Percentiles rank a stretch among this genome's conserved stretches.
Conservation (phyloP, 2,888 invertebrate genomes). For the Eudasyphora cyanicolor region DNA sequence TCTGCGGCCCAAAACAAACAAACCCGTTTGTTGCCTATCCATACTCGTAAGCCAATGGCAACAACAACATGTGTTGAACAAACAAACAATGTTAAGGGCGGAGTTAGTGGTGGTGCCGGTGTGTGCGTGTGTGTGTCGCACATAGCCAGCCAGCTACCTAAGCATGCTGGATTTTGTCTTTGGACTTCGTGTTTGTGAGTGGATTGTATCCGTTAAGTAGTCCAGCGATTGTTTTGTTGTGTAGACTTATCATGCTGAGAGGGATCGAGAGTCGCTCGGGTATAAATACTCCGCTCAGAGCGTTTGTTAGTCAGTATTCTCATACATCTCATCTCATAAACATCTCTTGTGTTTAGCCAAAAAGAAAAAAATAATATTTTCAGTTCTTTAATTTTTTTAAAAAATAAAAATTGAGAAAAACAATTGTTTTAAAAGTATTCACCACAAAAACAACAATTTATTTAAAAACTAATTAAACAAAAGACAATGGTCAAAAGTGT, state of each 20-base stretch:
- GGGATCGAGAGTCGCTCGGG: conserved; percentile 63
- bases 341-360: conserved; percentile 4
- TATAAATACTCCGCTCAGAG: conserved; percentile 74
- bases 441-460: conserved; percentile 21
- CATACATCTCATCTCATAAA: conserved; percentile 67
- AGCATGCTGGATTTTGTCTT: too few species aligned
- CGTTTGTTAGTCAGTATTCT: conserved; percentile 73
- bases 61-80: not conserved
- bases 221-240: conserved; percentile 36
- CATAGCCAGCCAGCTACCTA: conserved; percentile 50
- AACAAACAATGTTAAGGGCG: conserved; percentile 48
- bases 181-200: conserved; percentile 30
- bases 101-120: conserved; percentile 35
- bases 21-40: too few species aligned
- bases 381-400: too few species aligned
- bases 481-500: conserved; percentile 77
- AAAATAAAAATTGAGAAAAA: not conserved
- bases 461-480: conserved; percentile 54
- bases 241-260: conserved; percentile 64
- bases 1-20: conserved; percentile 55
- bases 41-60: not conserved
- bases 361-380: too few species aligned
- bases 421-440: conserved; percentile 9
- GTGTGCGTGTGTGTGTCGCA: not conserved
- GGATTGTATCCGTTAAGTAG: conserved; percentile 45